Evolutionary conservation across 1,140 invertebrate species (phyloP).

Genomic region (Onthophagus taurus): DNA sequence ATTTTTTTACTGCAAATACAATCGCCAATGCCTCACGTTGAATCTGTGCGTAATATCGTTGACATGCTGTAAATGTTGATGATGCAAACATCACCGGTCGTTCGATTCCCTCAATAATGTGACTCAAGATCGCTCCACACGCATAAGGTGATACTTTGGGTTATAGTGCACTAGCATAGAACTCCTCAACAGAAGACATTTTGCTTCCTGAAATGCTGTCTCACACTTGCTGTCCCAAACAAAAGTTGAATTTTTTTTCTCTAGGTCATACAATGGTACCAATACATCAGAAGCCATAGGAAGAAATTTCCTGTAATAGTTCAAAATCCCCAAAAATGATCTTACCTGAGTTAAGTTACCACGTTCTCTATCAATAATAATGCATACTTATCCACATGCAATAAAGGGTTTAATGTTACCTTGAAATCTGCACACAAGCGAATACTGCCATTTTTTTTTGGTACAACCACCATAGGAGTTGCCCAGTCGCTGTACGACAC

Average conservation of each 20-base stretch:
- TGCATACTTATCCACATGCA: no score
- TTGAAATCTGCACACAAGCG: no score
- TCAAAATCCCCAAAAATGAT: not conserved
- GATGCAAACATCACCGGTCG: conserved; percentile 2
- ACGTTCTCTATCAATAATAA: no score
- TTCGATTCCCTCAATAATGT: conserved; percentile 4
- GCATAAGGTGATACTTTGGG: conserved; percentile 20
- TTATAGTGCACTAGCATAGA: no score
- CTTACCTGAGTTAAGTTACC: not conserved
- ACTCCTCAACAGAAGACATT: no score
- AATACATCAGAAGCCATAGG: not conserved
- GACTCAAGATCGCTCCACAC: conserved; percentile 18
- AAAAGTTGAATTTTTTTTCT: not conserved
- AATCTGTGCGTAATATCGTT: conserved; percentile 20
- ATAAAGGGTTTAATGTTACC: no score
- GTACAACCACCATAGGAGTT: no score
- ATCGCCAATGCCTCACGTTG: conserved; percentile 22
- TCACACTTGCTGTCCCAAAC: not conserved
- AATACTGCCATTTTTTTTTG: no score
- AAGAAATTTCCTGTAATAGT: not conserved
- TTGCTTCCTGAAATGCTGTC: not conserved
- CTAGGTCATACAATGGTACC: not conserved
- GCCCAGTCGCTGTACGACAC: no score
- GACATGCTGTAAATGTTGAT: conserved; percentile 12
- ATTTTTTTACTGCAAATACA: conserved; percentile 21